Conservation (phyloP, 2,113 vertebrate species). For the Vulpes vulpes region DNA sequence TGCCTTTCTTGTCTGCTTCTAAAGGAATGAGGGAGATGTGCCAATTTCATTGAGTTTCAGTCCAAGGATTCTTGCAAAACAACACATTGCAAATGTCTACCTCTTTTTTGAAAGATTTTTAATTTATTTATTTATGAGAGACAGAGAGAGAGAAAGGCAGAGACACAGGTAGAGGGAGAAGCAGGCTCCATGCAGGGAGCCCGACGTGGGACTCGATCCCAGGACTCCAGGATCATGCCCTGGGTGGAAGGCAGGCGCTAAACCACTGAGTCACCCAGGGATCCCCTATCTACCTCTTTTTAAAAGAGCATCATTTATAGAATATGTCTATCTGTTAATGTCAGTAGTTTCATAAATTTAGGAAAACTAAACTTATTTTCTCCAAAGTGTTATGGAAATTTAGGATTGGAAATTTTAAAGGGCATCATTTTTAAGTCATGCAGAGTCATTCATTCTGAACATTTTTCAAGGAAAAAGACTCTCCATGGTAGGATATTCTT, state of each 20-base stretch:
- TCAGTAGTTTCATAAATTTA: constrained; percentile 15
- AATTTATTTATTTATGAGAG: no score
- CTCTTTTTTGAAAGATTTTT: constrained; percentile 15
- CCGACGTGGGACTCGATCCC: no score
- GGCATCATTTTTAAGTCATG: not conserved
- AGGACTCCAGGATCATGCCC: no score
- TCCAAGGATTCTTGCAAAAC: constrained; percentile 23
- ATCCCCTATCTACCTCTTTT: constrained; percentile 15
- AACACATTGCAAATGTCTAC: constrained; percentile 30
- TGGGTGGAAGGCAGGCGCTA: no score
- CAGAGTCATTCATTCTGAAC: not conserved
- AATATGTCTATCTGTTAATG: not conserved
- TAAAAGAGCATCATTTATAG: constrained; percentile 23
- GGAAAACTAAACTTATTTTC: constrained; percentile 37
- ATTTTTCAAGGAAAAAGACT: constrained; percentile 39
- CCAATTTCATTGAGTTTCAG: constrained; percentile 10
- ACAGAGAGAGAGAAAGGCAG: no score
- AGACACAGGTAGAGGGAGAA: no score
- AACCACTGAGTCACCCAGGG: no score
- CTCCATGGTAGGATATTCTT: not conserved
- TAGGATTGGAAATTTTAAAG: not conserved
- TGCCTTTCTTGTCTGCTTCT: constrained; percentile 34
- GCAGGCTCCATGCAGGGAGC: no score
- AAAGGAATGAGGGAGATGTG: not conserved
- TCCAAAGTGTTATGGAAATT: constrained; percentile 15